Conservation (phyloP, 2,113 vertebrate species). For the Setophaga petechia region DNA sequence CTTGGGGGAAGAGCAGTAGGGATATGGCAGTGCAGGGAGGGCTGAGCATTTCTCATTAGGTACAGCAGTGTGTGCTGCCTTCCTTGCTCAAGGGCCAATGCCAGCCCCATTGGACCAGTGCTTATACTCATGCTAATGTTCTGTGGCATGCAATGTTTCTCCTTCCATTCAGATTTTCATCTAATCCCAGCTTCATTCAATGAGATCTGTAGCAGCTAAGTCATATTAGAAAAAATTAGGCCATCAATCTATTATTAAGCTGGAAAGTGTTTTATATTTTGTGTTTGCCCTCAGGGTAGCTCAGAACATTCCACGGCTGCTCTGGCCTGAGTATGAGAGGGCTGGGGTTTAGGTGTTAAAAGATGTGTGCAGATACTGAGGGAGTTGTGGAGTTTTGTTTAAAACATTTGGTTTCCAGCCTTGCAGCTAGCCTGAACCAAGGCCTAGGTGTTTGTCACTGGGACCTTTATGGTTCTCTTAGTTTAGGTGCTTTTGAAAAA, state of each 20-base stretch:
- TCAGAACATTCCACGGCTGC: neutral
- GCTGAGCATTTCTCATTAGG: neutral
- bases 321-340: neutral
- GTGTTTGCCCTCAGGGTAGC: neutral
- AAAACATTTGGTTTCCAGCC: neutral
- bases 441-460: neutral
- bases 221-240: conserved; percentile 55
- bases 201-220: conserved; percentile 53
- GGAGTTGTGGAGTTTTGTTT: neutral
- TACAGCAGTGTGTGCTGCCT: neutral
- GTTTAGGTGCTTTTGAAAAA: neutral
- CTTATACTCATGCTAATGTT: conserved; percentile 12
- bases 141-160: conserved; percentile 20
- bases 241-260: conserved; percentile 51
- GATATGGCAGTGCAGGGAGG: neutral
- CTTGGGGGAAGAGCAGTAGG: neutral
- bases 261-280: conserved; percentile 17
- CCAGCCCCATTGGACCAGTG: neutral
- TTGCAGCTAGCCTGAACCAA: neutral
- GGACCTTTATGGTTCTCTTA: neutral
- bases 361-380: neutral
- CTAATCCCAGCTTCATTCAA: conserved; percentile 19
- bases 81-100: conserved; percentile 33
- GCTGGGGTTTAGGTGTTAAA: neutral
- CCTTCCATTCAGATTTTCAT: conserved; percentile 33